These are phyloP conservation scores for Streptopelia turtur DNA, from an alignment of 2,797 vertebrate species.

Conservation along the genomic window DNA sequence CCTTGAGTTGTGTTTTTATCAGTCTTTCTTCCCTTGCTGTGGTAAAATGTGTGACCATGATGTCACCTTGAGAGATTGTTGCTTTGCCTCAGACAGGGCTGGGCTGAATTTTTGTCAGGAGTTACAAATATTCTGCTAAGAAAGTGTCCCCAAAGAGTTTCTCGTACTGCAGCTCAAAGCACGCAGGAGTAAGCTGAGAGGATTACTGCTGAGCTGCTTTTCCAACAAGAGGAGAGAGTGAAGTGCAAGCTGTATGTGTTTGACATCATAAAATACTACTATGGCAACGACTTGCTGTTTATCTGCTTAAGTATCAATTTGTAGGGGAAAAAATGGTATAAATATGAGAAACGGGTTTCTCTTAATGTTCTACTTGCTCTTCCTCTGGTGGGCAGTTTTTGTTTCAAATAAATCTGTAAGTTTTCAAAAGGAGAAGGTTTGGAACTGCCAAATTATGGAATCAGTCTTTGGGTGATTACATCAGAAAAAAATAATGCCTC, in stretches of 20 bases:
- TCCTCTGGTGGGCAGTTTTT: neutral
- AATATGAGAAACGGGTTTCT: neutral
- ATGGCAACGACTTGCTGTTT: neutral
- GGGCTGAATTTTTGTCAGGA: neutral
- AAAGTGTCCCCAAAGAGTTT: neutral
- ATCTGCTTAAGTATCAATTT: neutral
- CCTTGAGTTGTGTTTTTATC: neutral
- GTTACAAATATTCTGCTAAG: neutral
- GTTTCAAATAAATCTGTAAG: neutral
- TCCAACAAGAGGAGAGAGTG: neutral
- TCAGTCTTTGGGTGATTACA: neutral
- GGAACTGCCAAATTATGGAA: neutral
- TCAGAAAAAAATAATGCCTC: neutral
- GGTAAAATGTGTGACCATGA: neutral
- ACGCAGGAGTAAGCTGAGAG: neutral
- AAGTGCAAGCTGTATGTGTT: neutral
- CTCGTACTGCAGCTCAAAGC: neutral
- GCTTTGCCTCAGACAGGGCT: neutral
- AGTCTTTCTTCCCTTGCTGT: neutral
- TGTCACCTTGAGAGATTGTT: neutral
- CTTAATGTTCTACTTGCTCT: neutral
- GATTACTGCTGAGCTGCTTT: neutral
- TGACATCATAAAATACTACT: slow-evolving; percentile 2
- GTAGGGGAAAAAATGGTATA: neutral
- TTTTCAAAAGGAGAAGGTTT: neutral